Evolutionary conservation across 2,888 invertebrate species (phyloP).

Genomic region (Rhagophthalmus giganteus): DNA sequence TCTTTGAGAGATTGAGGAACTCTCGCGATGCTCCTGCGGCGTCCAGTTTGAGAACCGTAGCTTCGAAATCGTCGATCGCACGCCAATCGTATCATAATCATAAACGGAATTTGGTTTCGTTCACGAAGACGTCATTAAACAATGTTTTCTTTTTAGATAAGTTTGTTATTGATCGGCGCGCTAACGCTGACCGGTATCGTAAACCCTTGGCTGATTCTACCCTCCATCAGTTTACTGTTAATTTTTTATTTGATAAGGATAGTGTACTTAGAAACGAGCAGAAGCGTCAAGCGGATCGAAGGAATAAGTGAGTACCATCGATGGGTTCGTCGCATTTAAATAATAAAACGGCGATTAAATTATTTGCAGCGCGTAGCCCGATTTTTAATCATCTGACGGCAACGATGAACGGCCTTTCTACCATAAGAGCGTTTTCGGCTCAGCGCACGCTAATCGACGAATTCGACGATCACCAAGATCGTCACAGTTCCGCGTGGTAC

Average conservation of each 20-base stretch:
- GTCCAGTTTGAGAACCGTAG: no score
- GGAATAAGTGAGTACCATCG: constrained; percentile 64
- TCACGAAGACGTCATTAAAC: no score
- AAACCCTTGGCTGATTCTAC: constrained; percentile 67
- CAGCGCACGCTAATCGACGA: constrained; percentile 63
- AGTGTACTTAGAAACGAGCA: constrained; percentile 47
- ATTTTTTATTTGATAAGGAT: constrained; percentile 58
- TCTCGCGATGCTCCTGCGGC: no score
- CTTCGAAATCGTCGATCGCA: no score
- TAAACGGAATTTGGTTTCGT: no score
- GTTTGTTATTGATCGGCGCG: constrained; percentile 65
- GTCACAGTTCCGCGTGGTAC: constrained; percentile 73
- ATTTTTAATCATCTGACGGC: constrained; percentile 73
- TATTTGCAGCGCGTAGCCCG: constrained; percentile 67
- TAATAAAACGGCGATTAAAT: background rate
- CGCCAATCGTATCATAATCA: no score
- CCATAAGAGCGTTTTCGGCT: constrained; percentile 69
- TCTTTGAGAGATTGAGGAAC: no score
- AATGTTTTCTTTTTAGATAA: constrained; percentile 36
- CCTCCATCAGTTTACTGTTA: constrained; percentile 64
- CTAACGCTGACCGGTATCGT: constrained; percentile 70
- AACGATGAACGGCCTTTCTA: constrained; percentile 71
- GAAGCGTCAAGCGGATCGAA: constrained; percentile 71
- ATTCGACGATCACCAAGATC: constrained; percentile 63
- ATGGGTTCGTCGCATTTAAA: background rate